phyloP scores from a whole-genome alignment of 2,888 invertebrate species.

The Pyrrhosoma nymphula region DNA sequence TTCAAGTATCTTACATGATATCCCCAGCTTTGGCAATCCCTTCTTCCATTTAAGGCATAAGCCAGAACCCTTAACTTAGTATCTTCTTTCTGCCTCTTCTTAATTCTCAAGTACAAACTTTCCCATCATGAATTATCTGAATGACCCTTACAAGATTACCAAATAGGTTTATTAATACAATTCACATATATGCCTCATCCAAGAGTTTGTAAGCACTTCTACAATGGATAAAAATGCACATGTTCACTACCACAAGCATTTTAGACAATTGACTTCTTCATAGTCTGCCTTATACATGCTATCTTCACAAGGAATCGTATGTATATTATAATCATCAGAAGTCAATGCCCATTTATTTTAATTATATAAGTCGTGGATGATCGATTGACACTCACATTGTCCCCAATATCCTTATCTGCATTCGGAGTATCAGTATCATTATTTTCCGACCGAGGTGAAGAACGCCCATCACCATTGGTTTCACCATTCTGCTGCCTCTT shows the following conservation, averaged over 20 bases:
- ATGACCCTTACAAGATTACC: no score
- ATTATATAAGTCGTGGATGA: background rate
- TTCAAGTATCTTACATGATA: no score
- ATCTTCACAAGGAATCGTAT: conserved; percentile 69
- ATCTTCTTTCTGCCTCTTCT: no score
- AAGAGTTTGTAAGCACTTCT: background rate
- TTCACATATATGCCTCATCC: background rate
- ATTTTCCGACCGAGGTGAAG: conserved; percentile 78
- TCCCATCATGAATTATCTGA: no score
- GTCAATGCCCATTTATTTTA: background rate
- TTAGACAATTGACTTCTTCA: conserved; percentile 69
- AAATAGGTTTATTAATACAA: no score
- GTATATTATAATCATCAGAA: conserved; percentile 66
- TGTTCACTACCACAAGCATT: background rate
- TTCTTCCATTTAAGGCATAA: no score
- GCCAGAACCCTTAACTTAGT: no score
- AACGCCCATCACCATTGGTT: conserved; percentile 78
- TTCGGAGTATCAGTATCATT: conserved; percentile 76
- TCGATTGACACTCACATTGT: background rate
- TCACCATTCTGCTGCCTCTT: conserved; percentile 81
- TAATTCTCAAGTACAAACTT: no score
- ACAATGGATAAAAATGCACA: background rate
- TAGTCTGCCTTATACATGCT: conserved; percentile 72
- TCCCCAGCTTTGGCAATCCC: no score
- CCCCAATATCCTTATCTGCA: conserved; percentile 42